phyloP scores from a whole-genome alignment of 1,140 invertebrate genomes.

The Drosophila kurseongensis region DNA sequence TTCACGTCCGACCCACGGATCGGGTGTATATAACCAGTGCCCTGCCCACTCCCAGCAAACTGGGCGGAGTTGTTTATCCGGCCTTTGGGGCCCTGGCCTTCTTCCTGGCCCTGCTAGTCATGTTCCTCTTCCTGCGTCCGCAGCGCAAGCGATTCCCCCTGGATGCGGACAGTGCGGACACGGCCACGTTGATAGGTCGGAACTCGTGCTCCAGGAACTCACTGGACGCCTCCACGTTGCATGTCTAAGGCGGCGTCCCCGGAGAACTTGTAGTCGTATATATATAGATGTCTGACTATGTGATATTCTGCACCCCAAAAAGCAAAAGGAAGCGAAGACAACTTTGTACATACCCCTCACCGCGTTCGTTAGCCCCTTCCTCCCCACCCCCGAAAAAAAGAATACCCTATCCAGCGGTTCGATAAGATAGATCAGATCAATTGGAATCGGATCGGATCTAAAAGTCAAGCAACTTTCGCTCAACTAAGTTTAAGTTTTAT shows the following conservation, averaged over 20 bases:
- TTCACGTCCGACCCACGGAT: conserved; percentile 52
- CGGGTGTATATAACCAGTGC: conserved; percentile 74
- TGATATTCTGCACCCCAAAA: conserved; percentile 75
- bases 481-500: conserved; percentile 75
- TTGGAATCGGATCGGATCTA: conserved; percentile 11
- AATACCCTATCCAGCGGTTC: not conserved
- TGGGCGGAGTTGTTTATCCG: conserved; percentile 71
- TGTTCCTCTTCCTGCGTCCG: conserved; percentile 75
- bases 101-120: conserved; percentile 67
- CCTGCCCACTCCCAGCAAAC: conserved; percentile 64
- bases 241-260: conserved; percentile 49
- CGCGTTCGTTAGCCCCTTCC: conserved; percentile 27
- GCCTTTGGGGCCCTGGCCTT: conserved; percentile 71
- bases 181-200: conserved; percentile 56
- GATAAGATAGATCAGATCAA: conserved; percentile 33
- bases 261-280: conserved; percentile 71
- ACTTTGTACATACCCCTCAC: conserved; percentile 29
- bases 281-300: conserved; percentile 76
- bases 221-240: conserved; percentile 65
- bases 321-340: conserved; percentile 30
- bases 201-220: conserved; percentile 42
- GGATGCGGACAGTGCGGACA: conserved; percentile 38
- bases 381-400: not conserved
- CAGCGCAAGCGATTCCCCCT: conserved; percentile 63
- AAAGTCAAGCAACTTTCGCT: conserved; percentile 50